Evolutionary conservation across 2,888 invertebrate genomes (phyloP), one percentile per base, ranked within the genome.

Genomic region (Arge pagana): DNA sequence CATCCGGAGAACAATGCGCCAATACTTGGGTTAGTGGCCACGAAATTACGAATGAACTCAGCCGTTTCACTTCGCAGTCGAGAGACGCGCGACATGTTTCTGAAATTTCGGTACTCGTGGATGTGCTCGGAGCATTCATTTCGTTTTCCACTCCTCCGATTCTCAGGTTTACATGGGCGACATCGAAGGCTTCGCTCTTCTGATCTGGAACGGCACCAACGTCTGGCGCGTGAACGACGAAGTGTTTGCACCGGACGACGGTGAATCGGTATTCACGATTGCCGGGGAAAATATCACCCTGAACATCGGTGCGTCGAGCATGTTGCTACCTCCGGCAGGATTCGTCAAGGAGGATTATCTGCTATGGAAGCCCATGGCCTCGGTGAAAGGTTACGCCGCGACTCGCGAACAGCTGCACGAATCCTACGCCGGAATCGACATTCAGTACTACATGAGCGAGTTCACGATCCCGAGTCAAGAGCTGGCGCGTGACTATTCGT

Each of bases 221-320:
- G 31, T 60, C 0, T 56, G 43, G 54, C 64, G 72, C 3, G 3
- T 67, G 5, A 64, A 63, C 3, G 40, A 51, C 0, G 11, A 19
- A 6, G 50, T 58, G 0, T 62, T 60, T 16, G 24, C 19, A 10
- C 56, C 57, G 10, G 60, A 65, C 18, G 42, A 33, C 30, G 8
- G 11, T 40, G 3, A 55, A 11, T 1, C 23, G 1, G 23, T 55
- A 3, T 52, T 61, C 13, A 62, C 61, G 7, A 61, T 78, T 3
- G 69, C 70, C 1, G 85, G 83, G 3, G 82, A 84, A 59, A 78
- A 77, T 37, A 87, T 88, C 63, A 82, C 84, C 41, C 68, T 88
- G 36, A 83, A 84, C 82, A 87, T 88, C 59, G 88, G 88, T 1
- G 67, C 87, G 1, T 67, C 88, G 0, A 88, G 86, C 0, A 79